Base-by-base conservation (phyloP, 2,888 invertebrate genomes). In the Coenonympha arcania region DNA sequence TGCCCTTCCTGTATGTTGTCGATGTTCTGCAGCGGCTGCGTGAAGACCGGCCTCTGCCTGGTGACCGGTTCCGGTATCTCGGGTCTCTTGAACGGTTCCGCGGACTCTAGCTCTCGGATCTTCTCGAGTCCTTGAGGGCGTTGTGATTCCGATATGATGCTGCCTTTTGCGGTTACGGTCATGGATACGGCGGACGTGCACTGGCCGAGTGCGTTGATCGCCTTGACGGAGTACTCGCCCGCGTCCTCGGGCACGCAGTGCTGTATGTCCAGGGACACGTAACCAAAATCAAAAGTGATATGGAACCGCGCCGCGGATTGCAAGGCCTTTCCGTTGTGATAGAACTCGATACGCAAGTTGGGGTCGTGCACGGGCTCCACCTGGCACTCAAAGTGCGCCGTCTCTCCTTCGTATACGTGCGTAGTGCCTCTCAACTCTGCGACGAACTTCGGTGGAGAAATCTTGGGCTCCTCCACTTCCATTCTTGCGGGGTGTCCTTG, bases 251-350 rank as follows among this genome's bases (percentile, higher is more conserved):
- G 92, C 49, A 97, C 95, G 56, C 94, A 93, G 73, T 98, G 96
- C 60, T 93, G 91, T 69, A 99, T 96, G 82, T 98, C 97, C 66
- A 99, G 88, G 45, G 97, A 95, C 62, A 98, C 95, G 66, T 98
- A 98, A 65, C 99, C 99, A 87, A 99, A 98, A 86, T 99, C 98
- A 77, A 97, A 96, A 62, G 95, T 95, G 68, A 95, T 95, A 81
- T 96, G 96, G 91, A 95, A 96, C 68, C 96, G 90, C 55, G 95
- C 90, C 48, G 95, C 97, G 57, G 95, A 95, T 71, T 93, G 93
- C 69, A 97, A 85, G 45, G 96, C 95, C 76, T 95, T 94, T 55
- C 95, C 96, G 70, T 97, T 95, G 68, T 96, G 96, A 72, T 93
- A 96, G 81, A 95, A 95, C 75, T 95, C 95, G 64, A 96, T 94